A percentile compares a stretch with the other conserved stretches of the same genome.
phyloP scores from a whole-genome alignment of 2,888 invertebrate species.

The Drosophila sordidula region DNA sequence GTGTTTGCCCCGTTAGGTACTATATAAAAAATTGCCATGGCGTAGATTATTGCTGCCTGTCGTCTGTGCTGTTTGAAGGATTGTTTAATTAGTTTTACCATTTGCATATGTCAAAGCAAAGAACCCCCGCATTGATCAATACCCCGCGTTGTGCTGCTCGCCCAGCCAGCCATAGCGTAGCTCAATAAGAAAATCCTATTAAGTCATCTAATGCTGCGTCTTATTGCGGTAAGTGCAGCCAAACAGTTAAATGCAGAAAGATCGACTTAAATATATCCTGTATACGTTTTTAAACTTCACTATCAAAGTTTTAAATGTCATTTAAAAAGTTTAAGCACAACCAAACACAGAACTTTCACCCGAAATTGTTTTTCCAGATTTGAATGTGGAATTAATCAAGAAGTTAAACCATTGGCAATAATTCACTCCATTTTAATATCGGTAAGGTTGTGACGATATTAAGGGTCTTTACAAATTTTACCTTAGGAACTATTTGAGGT shows the following conservation, averaged over 20 bases:
- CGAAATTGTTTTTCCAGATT: too few relatives aligned
- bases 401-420: too few relatives aligned
- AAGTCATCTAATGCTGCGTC: constrained; percentile 55
- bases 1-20: constrained; percentile 12
- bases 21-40: constrained; percentile 39
- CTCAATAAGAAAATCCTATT: constrained; percentile 48
- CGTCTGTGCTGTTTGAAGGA: constrained; percentile 41
- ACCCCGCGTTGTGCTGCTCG: constrained; percentile 1
- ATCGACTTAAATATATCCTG: constrained; percentile 17
- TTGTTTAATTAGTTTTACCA: constrained; percentile 65
- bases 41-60: constrained; percentile 55
- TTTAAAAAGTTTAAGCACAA: too few relatives aligned
- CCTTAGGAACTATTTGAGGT: too few relatives aligned
- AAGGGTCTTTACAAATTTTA: too few relatives aligned
- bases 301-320: too few relatives aligned
- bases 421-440: too few relatives aligned
- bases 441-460: too few relatives aligned
- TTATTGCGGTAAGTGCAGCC: constrained; percentile 27
- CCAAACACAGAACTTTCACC: too few relatives aligned
- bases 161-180: constrained; percentile 14
- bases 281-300: background rate
- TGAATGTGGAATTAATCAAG: too few relatives aligned
- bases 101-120: constrained; percentile 73
- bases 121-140: constrained; percentile 28
- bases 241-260: background rate